Percentiles rank a stretch among this genome's conserved stretches.
Evolutionary conservation across 2,113 vertebrate species (phyloP).

Genomic region (Cyanistes caeruleus): DNA sequence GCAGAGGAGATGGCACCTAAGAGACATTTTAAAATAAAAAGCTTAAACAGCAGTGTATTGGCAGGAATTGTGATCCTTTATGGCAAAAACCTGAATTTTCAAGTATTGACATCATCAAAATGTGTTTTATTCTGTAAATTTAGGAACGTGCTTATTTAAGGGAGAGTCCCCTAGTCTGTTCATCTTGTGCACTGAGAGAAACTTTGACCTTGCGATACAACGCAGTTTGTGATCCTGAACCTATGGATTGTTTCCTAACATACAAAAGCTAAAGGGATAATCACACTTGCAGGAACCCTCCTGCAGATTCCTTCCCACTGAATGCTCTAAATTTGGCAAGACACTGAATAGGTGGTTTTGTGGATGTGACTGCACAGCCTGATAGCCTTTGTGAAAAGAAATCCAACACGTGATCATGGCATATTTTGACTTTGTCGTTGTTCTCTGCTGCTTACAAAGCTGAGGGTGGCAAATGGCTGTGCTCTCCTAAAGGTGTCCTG

Average conservation of each 20-base stretch:
- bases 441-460: neutral
- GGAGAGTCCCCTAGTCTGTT: neutral
- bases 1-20: neutral
- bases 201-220: neutral
- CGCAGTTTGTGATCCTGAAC: neutral
- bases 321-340: neutral
- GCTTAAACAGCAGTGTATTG: neutral
- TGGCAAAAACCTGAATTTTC: neutral
- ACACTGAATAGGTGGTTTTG: neutral
- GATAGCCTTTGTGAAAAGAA: neutral
- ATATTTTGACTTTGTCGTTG: neutral
- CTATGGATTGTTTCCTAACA: neutral
- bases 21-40: neutral
- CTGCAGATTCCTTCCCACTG: neutral
- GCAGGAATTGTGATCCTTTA: neutral
- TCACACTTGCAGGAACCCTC: neutral
- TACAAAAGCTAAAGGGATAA: neutral
- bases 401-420: neutral
- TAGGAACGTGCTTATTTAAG: neutral
- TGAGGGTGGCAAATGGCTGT: no score
- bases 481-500: neutral
- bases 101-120: neutral
- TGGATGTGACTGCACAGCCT: neutral
- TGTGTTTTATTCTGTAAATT: neutral
- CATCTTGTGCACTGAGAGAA: neutral